These are phyloP conservation scores for Eupithecia subumbrata DNA, from an alignment of 2,888 invertebrate genomes.

Conservation along the genomic window DNA sequence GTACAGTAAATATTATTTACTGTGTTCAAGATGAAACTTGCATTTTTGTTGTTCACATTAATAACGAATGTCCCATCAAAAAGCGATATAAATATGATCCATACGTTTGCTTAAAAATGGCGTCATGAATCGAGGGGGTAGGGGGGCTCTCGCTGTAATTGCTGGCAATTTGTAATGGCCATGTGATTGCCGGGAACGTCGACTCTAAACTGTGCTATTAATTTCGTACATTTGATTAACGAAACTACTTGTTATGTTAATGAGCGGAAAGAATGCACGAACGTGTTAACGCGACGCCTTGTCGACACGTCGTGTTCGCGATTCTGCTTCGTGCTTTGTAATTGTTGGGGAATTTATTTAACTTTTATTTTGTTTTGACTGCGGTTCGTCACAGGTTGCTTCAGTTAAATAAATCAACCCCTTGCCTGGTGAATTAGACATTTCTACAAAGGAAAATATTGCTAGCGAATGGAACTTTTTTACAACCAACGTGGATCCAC, in stretches of 20 bases:
- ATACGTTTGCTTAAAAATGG: slow-evolving; percentile 57
- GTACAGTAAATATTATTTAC: neutral
- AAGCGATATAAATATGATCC: slow-evolving; percentile 42
- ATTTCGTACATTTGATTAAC: slow-evolving; percentile 84
- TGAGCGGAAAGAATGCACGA: slow-evolving; percentile 82
- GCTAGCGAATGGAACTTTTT: neutral
- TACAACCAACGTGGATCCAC: neutral
- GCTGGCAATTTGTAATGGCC: slow-evolving; percentile 81
- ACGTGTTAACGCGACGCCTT: slow-evolving; percentile 77
- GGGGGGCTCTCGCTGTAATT: slow-evolving; percentile 75
- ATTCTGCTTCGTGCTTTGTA: slow-evolving; percentile 71
- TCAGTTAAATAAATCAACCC: neutral
- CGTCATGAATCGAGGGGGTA: slow-evolving; percentile 62
- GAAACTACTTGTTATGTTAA: slow-evolving; percentile 84
- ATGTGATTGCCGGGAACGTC: slow-evolving; percentile 80
- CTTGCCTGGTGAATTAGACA: neutral
- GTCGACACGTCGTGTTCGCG: slow-evolving; percentile 79
- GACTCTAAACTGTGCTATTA: slow-evolving; percentile 82
- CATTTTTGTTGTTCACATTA: neutral
- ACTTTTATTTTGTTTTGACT: slow-evolving; percentile 8
- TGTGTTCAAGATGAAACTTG: neutral
- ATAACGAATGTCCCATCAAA: neutral
- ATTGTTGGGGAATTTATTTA: slow-evolving; percentile 64
- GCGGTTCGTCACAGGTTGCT: neutral
- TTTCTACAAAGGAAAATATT: neutral